phyloP scores from a whole-genome alignment of 2,888 invertebrate genomes.

The Balanococcus diminutus region DNA sequence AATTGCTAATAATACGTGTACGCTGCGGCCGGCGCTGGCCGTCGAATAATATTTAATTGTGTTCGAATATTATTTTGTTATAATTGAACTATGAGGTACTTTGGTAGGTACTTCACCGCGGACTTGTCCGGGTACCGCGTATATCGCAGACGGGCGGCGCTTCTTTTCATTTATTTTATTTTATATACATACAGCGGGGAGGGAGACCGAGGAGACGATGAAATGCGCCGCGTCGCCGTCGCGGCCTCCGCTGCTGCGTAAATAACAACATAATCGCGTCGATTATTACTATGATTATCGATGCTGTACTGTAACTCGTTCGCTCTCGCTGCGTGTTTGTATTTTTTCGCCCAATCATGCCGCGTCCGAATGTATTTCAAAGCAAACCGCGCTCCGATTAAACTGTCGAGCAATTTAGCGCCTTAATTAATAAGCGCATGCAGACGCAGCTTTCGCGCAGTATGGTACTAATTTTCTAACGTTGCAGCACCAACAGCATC shows the following conservation, averaged over 20 bases:
- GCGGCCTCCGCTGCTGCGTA: too few species aligned
- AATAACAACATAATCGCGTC: neutral
- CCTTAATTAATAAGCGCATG: too few species aligned
- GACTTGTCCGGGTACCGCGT: neutral
- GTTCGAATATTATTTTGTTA: neutral
- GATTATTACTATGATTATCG: neutral
- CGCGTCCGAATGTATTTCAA: neutral
- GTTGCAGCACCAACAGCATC: too few species aligned
- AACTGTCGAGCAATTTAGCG: neutral
- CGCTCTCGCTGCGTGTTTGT: neutral
- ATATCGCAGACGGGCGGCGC: neutral
- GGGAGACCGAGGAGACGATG: neutral
- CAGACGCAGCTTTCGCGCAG: neutral
- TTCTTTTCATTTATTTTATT: neutral
- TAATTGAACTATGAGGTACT: neutral
- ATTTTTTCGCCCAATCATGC: neutral
- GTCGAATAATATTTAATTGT: neutral
- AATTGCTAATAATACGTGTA: neutral
- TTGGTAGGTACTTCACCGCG: neutral
- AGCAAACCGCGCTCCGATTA: neutral
- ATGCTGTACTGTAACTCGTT: neutral
- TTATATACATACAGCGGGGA: neutral
- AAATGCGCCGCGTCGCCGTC: neutral
- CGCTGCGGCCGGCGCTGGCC: neutral
- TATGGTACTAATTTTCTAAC: too few species aligned